A percentile compares a stretch with the other conserved stretches of the same genome.
Evolutionary conservation across 2,888 invertebrate species (phyloP).

Genomic region (Zygaena filipendulae): DNA sequence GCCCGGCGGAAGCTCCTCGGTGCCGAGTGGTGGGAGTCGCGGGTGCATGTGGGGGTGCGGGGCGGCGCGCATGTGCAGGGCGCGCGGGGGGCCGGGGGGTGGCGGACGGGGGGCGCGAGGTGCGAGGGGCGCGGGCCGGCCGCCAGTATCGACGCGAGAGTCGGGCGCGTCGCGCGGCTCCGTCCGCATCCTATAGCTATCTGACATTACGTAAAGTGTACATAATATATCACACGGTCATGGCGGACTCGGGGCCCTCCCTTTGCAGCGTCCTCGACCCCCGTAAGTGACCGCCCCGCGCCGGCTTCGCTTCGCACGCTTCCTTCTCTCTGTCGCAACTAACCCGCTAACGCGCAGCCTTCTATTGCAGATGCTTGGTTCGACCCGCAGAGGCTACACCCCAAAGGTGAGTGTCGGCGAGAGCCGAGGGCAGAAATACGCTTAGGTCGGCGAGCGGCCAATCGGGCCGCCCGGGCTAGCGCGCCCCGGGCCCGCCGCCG

Average conservation of each 20-base stretch:
- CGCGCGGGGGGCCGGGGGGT: conserved; percentile 19
- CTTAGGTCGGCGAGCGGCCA: conserved; percentile 20
- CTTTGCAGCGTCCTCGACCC: conserved; percentile 61
- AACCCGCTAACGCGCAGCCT: conserved; percentile 67
- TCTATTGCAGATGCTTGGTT: conserved; percentile 93
- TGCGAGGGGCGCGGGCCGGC: conserved; percentile 37
- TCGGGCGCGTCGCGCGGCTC: conserved; percentile 61
- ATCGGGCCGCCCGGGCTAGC: conserved; percentile 34
- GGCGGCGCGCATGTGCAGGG: conserved; percentile 23
- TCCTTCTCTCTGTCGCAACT: conserved; percentile 58
- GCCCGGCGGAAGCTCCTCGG: no score
- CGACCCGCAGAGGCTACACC: conserved; percentile 91
- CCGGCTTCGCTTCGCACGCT: conserved; percentile 29
- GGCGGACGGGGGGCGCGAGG: conserved; percentile 20
- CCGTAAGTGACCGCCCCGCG: conserved; percentile 38
- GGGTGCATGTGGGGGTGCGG: conserved; percentile 20
- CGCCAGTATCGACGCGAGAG: conserved; percentile 68
- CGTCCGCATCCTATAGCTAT: conserved; percentile 37
- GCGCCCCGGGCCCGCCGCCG: conserved; percentile 28
- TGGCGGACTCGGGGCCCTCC: conserved; percentile 58
- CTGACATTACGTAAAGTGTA: conserved; percentile 56
- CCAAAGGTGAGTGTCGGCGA: conserved; percentile 79
- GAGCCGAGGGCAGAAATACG: conserved; percentile 23
- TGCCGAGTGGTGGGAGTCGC: conserved; percentile 18
- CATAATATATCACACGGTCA: conserved; percentile 29